A percentile compares a stretch with the other conserved stretches of the same genome.
These are phyloP conservation scores for Fistularia commersonii DNA, from an alignment of 2,797 vertebrate genomes.

Conservation along the genomic window DNA sequence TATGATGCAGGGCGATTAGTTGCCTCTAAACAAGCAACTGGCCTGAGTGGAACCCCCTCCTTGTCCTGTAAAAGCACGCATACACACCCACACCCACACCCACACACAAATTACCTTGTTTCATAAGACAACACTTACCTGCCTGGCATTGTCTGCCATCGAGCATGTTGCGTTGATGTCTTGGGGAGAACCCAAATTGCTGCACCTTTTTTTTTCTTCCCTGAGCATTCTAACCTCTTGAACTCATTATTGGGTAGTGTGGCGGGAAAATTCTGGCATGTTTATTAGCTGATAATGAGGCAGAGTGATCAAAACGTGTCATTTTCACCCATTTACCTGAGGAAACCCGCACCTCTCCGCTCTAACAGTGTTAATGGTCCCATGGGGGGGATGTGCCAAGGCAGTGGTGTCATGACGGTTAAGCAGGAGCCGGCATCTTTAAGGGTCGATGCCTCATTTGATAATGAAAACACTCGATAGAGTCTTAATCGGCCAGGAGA, in stretches of 20 bases:
- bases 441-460: conserved; percentile 7
- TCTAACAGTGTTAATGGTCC: conserved; percentile 33
- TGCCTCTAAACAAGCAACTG: no score
- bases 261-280: background rate
- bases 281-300: background rate
- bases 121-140: conserved; percentile 16
- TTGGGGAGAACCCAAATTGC: conserved; percentile 20
- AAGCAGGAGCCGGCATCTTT: conserved; percentile 30
- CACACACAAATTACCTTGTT: conserved; percentile 2
- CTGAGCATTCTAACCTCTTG: conserved; percentile 5
- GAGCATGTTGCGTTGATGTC: conserved; percentile 15
- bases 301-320: conserved; percentile 6
- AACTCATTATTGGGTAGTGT: conserved; percentile 6
- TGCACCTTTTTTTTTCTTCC: conserved; percentile 8
- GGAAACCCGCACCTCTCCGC: conserved; percentile 7
- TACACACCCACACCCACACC: no score
- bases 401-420: conserved; percentile 29
- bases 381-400: conserved; percentile 2
- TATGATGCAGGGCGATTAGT: no score
- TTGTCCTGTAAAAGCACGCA: no score
- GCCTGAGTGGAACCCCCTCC: no score
- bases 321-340: conserved; percentile 13
- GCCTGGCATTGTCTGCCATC: conserved; percentile 14
- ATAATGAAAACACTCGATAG: conserved; percentile 31
- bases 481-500: conserved; percentile 17